Base-by-base conservation (phyloP, 2,888 invertebrate species). In the Serrognathus titanus region DNA sequence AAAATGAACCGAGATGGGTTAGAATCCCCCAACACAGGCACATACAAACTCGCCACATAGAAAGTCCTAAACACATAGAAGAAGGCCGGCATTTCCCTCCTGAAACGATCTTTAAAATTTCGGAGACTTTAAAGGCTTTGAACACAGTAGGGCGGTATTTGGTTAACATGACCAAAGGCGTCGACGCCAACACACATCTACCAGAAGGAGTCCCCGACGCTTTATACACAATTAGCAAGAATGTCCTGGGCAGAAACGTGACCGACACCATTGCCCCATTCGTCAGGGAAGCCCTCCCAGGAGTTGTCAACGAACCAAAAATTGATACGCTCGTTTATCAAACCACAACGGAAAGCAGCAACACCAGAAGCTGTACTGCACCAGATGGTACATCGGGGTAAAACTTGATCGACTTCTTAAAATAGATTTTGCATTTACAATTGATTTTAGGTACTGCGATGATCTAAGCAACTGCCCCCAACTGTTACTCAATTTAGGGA, bases 401-500 rank as follows among this genome's bases (percentile, higher is more conserved):
- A 61, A 38, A 31, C 4, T 7, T 7, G 6, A 7, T 31, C 1
- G 6, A 31, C 1, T 31, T 31, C 4, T 35, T 16, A 2, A 16
- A 16, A 16, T 16, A 3, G 3, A 16, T 16, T 10, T 37, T 12
- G 10, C 10, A 16, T 37, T 40, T 6, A 47, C 10, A 50, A 37
- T 50, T 58, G 50, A 53, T 71, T 74, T 39, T 55, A 78, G 78
- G 50, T 72, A 87, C 60, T 95, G 95, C 69, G 89, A 92, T 71
- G 94, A 95, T 72, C 79, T 95, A 12, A 92, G 92, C 68, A 91
- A 90, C 69, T 94, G 94, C 70, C 94, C 94, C 0, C 90, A 92
- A 65, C 76, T 94, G 24, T 78, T 94, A 1, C 77, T 95, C 16
- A 91, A 94, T 75, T 80, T 94, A 50, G 85, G 88, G 10, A 89